phyloP scores from a whole-genome alignment of 2,888 invertebrate species.

The Caenorhabditis wallacei region DNA sequence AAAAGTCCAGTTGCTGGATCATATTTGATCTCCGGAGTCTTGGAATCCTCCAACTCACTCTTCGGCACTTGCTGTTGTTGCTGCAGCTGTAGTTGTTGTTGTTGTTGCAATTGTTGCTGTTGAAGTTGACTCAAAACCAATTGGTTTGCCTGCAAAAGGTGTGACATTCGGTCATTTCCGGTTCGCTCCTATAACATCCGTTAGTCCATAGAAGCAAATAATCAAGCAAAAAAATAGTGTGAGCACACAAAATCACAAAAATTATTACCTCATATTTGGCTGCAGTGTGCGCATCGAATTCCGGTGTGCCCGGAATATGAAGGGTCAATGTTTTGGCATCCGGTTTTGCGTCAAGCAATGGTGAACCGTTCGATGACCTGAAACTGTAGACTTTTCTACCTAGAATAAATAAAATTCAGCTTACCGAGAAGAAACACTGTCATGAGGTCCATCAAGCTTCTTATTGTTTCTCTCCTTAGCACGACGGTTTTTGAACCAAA shows the following conservation, averaged over 20 bases:
- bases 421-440: constrained; percentile 55
- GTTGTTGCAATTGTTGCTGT: constrained; percentile 22
- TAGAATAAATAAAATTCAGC: not conserved
- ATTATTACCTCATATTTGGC: constrained; percentile 60
- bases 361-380: constrained; percentile 63
- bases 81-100: no score
- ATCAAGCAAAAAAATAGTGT: not conserved
- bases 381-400: not conserved
- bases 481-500: constrained; percentile 80
- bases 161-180: constrained; percentile 11
- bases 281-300: constrained; percentile 68
- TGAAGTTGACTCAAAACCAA: constrained; percentile 36
- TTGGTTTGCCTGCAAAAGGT: constrained; percentile 38
- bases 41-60: constrained; percentile 46
- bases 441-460: constrained; percentile 51
- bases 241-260: not conserved
- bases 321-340: constrained; percentile 60
- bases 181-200: constrained; percentile 20
- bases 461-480: constrained; percentile 76
- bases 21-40: constrained; percentile 44
- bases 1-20: constrained; percentile 25
- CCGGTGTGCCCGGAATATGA: constrained; percentile 70
- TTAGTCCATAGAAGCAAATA: constrained; percentile 9
- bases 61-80: constrained; percentile 21
- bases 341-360: constrained; percentile 61